Base-by-base conservation (phyloP, 2,113 vertebrate genomes). In the Caranx ignobilis region DNA sequence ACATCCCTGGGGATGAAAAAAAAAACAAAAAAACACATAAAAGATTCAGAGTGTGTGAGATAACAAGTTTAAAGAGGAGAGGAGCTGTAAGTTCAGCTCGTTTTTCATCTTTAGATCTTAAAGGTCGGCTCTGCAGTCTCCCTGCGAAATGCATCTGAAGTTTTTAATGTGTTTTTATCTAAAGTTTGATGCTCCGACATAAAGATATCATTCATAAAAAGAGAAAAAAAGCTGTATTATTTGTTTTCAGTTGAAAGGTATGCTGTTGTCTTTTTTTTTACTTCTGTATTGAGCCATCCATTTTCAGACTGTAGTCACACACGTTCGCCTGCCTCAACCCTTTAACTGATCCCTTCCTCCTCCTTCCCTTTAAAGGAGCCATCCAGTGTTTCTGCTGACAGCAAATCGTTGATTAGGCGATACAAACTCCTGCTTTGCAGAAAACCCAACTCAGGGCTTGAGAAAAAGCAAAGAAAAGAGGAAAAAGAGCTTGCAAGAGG, bases 311-410 rank as follows among this genome's bases (percentile, higher is more conserved):
- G 2, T 61, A 31, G 71, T 31, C 34, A 19, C 57, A 55, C 12
- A 5, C 68, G 16, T 32, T 57, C 26, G 18, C 69, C 54, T 16
- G 19, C 35, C 50, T 65, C 32, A 2, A 69, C 67, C 45, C 56
- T 82, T 73, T 50, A 65, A 71, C 26, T 41, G 7, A 79, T 35
- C 59, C 65, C 47, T 43, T 67, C 68, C 75, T 81, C 64, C 57
- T 37, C 32, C 60, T 47, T 66, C 32, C 59, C 55, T 84, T 71
- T 73, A 62, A 81, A 45, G 70, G 75, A 83, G 80, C 68, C 1
- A 0, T 65, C 43, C 74, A 39, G 65, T 69, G 80, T 86, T 88
- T 89, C 71, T 86, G 87, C 92, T 90, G 90, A 89, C 91, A 88
- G 83, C 5, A 88, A 89, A 87, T 87, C 65, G n/a, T 84, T 85